These are phyloP conservation scores for Trachemys scripta DNA, from an alignment of 2,113 vertebrate species.

Conservation along the genomic window DNA sequence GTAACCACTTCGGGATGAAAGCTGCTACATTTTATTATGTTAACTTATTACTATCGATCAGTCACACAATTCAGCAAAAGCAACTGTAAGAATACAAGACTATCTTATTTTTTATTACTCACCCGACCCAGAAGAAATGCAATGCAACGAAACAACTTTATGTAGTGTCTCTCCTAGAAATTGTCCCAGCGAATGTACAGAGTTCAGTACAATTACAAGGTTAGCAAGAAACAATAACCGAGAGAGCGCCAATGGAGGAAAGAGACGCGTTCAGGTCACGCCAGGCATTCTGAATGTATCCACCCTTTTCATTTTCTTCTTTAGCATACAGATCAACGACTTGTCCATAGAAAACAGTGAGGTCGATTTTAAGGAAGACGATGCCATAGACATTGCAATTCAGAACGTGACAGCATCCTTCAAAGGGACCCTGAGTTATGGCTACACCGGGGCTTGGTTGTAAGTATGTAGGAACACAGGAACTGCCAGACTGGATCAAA, in stretches of 20 bases:
- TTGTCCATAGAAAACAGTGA: slow-evolving; percentile 84
- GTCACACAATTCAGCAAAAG: neutral
- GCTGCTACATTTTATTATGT: neutral
- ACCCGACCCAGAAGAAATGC: neutral
- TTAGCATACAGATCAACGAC: slow-evolving; percentile 87
- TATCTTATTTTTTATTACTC: neutral
- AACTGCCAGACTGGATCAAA: neutral
- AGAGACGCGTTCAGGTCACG: fast-evolving
- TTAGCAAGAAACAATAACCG: neutral
- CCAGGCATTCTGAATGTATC: neutral
- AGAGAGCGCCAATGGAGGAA: neutral
- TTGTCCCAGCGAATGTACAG: neutral
- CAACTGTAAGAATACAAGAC: neutral
- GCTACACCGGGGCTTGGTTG: slow-evolving; percentile 82
- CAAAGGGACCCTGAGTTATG: slow-evolving; percentile 85
- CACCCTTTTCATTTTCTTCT: neutral
- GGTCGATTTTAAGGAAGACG: slow-evolving; percentile 80
- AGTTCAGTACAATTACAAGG: neutral
- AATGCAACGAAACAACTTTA: neutral
- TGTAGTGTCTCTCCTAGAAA: neutral
- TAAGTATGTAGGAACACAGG: slow-evolving; percentile 84
- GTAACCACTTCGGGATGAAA: neutral
- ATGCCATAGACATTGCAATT: slow-evolving; percentile 80
- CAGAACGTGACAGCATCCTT: slow-evolving; percentile 83
- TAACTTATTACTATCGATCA: neutral